Evolutionary conservation across 1,140 invertebrate genomes (phyloP).

Genomic region (Hyles euphorbiae): DNA sequence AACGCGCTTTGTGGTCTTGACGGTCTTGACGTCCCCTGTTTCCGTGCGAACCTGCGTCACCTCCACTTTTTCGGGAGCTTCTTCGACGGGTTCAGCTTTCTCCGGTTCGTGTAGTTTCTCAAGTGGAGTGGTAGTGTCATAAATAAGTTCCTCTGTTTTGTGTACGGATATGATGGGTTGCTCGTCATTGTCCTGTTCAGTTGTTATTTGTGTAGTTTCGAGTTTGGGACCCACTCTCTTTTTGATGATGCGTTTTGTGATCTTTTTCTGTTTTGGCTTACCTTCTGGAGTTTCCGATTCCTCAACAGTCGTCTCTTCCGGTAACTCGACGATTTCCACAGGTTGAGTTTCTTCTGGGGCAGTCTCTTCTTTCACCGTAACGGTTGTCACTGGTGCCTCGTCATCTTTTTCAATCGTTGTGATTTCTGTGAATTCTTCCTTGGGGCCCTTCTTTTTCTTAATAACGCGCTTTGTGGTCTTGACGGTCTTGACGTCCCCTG

Average conservation of each 20-base stretch:
- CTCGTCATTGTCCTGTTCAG: constrained; percentile 40
- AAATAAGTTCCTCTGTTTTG: constrained; percentile 42
- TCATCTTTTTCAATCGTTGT: constrained; percentile 22
- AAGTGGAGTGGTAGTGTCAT: constrained; percentile 25
- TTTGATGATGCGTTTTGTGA: constrained; percentile 52
- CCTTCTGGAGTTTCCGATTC: constrained; percentile 36
- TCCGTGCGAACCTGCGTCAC: constrained; percentile 45
- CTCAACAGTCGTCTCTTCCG: constrained; percentile 16
- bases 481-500: constrained; percentile 7
- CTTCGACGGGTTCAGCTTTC: constrained; percentile 38
- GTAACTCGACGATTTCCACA: constrained; percentile 17
- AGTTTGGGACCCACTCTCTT: constrained; percentile 48
- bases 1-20: constrained; percentile 46
- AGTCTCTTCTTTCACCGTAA: constrained; percentile 13
- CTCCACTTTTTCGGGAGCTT: constrained; percentile 57
- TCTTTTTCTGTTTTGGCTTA: constrained; percentile 50
- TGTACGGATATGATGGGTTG: constrained; percentile 29
- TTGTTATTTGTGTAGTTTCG: constrained; percentile 43
- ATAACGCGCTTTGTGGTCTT: constrained; percentile 13
- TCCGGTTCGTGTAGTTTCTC: constrained; percentile 29
- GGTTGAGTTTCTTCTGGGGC: constrained; percentile 7
- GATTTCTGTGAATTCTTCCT: constrained; percentile 41
- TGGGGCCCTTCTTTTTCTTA: constrained; percentile 5
- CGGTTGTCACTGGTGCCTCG: constrained; percentile 16
- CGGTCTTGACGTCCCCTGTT: constrained; percentile 52